These are phyloP conservation scores for Centrocercus urophasianus DNA, from an alignment of 2,113 vertebrate species.

Conservation along the genomic window DNA sequence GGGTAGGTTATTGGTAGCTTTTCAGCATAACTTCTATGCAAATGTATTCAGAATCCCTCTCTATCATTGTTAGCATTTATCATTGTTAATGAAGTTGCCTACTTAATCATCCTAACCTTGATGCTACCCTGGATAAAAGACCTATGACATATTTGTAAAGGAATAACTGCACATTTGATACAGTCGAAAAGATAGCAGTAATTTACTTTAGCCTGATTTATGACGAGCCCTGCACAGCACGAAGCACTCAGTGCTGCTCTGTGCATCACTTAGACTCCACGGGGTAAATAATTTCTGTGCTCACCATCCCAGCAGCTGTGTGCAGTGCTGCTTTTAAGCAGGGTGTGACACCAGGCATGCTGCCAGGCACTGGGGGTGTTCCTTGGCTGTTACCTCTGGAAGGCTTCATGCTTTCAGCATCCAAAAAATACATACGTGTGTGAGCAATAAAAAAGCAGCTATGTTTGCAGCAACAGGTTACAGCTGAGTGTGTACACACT, in stretches of 20 bases:
- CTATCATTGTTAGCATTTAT: constrained; percentile 45
- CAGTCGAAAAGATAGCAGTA: constrained; percentile 43
- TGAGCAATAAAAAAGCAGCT: not conserved
- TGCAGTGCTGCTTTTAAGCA: not conserved
- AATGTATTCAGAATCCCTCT: constrained; percentile 27
- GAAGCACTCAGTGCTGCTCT: not conserved
- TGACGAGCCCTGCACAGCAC: not conserved
- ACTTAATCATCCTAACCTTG: constrained; percentile 71
- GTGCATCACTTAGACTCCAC: not conserved
- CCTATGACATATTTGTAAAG: constrained; percentile 29
- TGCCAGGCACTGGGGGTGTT: not conserved
- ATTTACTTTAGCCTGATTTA: constrained; percentile 67
- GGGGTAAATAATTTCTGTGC: constrained; percentile 28
- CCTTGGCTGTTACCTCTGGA: not conserved
- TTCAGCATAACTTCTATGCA: constrained; percentile 1
- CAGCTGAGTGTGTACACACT: not conserved
- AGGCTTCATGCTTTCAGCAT: not conserved
- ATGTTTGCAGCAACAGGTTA: not conserved
- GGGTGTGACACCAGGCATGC: not conserved
- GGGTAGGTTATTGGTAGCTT: not conserved
- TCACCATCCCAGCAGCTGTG: not conserved
- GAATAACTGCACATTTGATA: constrained; percentile 53
- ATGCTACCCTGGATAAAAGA: constrained; percentile 56
- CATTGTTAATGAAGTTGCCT: constrained; percentile 65
- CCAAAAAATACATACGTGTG: not conserved